These are phyloP conservation scores for Heliconius ismenius DNA, from an alignment of 2,888 invertebrate species.

Conservation along the genomic window DNA sequence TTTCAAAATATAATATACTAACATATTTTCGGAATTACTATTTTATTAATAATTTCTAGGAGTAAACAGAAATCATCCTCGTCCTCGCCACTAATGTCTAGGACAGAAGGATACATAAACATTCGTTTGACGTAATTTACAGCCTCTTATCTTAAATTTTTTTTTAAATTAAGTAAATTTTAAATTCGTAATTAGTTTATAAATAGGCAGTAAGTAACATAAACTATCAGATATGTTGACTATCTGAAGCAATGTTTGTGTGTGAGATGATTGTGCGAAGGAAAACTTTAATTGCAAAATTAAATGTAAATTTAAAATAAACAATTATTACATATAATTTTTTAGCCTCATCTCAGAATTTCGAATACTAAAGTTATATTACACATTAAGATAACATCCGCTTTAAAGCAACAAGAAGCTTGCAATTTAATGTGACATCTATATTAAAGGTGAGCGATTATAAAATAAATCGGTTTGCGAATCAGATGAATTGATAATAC, in stretches of 20 bases:
- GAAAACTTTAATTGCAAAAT: constrained; percentile 40
- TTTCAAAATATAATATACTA: background rate
- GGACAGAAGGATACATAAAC: too few relatives aligned
- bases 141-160: background rate
- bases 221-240: constrained; percentile 64
- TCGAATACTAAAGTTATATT: constrained; percentile 50
- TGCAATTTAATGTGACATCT: constrained; percentile 61
- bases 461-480: background rate
- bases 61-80: background rate
- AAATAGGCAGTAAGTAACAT: constrained; percentile 54
- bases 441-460: constrained; percentile 40
- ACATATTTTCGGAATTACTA: background rate
- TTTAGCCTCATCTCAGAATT: constrained; percentile 47
- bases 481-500: background rate
- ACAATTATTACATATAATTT: constrained; percentile 33
- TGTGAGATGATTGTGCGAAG: constrained; percentile 38
- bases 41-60: background rate
- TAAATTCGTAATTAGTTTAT: constrained; percentile 42
- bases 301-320: constrained; percentile 26
- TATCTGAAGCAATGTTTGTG: constrained; percentile 68
- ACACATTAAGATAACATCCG: constrained; percentile 61
- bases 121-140: background rate
- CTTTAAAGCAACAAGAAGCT: constrained; percentile 61
- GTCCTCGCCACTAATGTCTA: too few relatives aligned
- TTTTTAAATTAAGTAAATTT: constrained; percentile 31